These are phyloP conservation scores for Caenorhabditis sp. DNA, from an alignment of 2,888 invertebrate species.

Conservation along the genomic window DNA sequence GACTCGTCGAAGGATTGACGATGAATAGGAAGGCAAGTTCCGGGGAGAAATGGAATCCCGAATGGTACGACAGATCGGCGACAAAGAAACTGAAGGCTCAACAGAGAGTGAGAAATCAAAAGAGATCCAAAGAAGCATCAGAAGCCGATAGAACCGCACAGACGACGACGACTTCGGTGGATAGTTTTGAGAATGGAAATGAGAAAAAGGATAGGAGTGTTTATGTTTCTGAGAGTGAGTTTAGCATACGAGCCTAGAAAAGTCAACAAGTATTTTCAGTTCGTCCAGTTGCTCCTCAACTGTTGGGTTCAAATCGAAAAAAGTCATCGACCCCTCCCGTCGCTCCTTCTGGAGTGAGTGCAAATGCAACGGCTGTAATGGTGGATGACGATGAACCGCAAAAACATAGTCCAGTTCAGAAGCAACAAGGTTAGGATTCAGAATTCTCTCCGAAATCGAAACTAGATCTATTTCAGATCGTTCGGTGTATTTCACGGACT, in stretches of 20 bases:
- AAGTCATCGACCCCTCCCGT: background rate
- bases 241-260: background rate
- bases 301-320: background rate
- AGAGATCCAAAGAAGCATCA: background rate
- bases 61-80: conserved; percentile 41
- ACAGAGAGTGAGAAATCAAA: background rate
- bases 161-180: conserved; percentile 11
- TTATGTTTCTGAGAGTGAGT: conserved; percentile 20
- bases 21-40: background rate
- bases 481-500: conserved; percentile 38
- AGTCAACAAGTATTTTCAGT: conserved; percentile 7
- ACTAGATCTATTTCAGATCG: conserved; percentile 19
- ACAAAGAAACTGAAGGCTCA: conserved; percentile 13
- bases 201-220: conserved; percentile 30
- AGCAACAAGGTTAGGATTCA: conserved; percentile 3
- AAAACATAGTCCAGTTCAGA: conserved; percentile 9
- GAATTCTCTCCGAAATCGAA: too few relatives aligned
- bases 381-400: conserved; percentile 22
- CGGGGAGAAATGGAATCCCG: conserved; percentile 22
- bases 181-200: background rate
- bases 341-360: background rate
- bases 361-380: background rate
- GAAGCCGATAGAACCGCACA: background rate
- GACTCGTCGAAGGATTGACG: conserved; percentile 24
- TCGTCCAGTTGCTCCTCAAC: conserved; percentile 6